Base-by-base conservation (phyloP, 2,113 vertebrate genomes). In the Spheniscus mendiculus region DNA sequence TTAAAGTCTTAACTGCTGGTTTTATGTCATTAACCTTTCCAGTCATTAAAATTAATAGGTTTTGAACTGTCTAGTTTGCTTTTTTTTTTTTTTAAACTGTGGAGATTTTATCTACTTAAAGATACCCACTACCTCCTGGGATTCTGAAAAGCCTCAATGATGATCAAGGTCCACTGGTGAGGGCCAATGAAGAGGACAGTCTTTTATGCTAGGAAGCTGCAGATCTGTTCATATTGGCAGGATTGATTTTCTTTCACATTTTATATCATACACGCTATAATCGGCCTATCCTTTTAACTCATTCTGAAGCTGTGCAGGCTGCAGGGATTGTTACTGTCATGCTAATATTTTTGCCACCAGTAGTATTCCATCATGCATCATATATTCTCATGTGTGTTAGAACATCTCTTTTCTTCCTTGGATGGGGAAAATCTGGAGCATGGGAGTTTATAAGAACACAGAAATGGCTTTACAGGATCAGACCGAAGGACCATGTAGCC, bases 21-120 rank as follows among this genome's bases (percentile, higher is more conserved):
- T 94, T 94, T 94, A 84, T 67, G 55, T 34, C 32, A 83, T 84
- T 81, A 94, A 74, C 29, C 62, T 93, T 93, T 84, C 50, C 38
- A 92, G 26, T 83, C 42, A 8, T 94, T 94, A 74, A 86, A 95
- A 83, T 58, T 44, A 89, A 71, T 87, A 81, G 47, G 23, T 84
- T 93, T 86, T 55, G 13, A 93, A 90, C 81, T 86, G 45, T 62
- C 50, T 90, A 13, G 36, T 78, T 92, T 87, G 10, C 3, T 8
- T 15, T 38, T 22, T 71, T 78, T 83, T 17, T n/a, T 17, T 34
- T 55, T 27, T 0, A 34, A 58, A 30, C 8, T 58, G 3, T 58
- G 38, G 20, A 10, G 15, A 53, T 77, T 81, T 85, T 92, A 74
- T 53, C n/a, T 79, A 7, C 17, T 42, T 74, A 59, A 90, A 84